Conservation (phyloP, 2,113 vertebrate species). For the Pomatostomus ruficeps region DNA sequence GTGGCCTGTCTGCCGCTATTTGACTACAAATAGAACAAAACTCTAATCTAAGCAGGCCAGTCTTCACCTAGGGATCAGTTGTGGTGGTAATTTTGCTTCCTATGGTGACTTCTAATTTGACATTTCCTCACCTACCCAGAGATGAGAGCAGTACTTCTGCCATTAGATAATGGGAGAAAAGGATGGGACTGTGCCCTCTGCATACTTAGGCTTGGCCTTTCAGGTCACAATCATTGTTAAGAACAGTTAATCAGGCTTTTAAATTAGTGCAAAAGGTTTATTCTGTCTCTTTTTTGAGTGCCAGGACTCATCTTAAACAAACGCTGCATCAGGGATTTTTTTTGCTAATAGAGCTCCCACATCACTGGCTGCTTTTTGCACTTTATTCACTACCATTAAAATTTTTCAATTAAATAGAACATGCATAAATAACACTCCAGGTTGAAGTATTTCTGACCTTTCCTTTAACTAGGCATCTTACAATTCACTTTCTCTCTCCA, state of each 20-base stretch:
- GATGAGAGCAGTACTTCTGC: not conserved
- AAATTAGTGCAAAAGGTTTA: not conserved
- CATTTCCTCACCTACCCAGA: not conserved
- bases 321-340: not conserved
- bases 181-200: not conserved
- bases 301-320: not conserved
- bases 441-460: not conserved
- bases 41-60: not conserved
- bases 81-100: not conserved
- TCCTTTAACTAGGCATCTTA: not conserved
- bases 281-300: not conserved
- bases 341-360: not conserved
- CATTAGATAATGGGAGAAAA: not conserved
- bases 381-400: not conserved
- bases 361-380: not conserved
- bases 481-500: not conserved
- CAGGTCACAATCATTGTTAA: not conserved
- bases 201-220: not conserved
- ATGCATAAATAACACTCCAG: not conserved
- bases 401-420: not conserved
- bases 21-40: not conserved
- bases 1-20: not conserved
- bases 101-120: not conserved
- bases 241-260: not conserved
- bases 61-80: not conserved